Percentiles rank a stretch among this genome's conserved stretches.
Conservation (phyloP, 2,113 vertebrate genomes). For the Brienomyrus longianalis region DNA sequence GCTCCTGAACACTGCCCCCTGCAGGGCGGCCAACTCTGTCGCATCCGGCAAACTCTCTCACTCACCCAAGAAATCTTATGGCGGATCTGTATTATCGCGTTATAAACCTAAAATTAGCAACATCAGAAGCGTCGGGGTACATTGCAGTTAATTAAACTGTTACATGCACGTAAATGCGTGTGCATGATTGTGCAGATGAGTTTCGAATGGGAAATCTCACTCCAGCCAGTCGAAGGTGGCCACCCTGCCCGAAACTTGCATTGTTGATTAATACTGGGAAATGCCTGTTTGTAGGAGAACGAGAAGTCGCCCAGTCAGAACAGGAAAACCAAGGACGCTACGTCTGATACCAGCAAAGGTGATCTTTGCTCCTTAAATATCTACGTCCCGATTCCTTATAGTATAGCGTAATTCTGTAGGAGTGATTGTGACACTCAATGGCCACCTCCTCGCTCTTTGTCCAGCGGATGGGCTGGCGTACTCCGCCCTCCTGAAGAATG, state of each 20-base stretch:
- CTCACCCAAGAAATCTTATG: too few species aligned
- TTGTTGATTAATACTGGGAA: background rate
- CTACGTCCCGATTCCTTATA: background rate
- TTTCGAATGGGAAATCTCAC: too few species aligned
- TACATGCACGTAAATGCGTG: too few species aligned
- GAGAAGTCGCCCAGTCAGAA: conserved; percentile 97
- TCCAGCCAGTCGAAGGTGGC: too few species aligned
- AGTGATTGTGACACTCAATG: background rate
- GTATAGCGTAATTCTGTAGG: background rate
- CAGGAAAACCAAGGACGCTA: conserved; percentile 94
- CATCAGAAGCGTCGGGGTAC: too few species aligned
- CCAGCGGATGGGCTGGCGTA: conserved; percentile 85
- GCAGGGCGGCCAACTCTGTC: too few species aligned
- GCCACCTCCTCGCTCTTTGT: background rate
- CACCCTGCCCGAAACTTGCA: background rate
- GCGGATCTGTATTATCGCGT: too few species aligned
- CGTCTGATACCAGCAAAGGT: conserved; percentile 95
- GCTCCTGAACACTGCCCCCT: conserved; percentile 25
- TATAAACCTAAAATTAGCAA: too few species aligned
- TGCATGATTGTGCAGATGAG: too few species aligned
- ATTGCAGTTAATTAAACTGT: too few species aligned
- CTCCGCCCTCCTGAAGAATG: conserved; percentile 92
- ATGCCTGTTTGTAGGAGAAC: conserved; percentile 72
- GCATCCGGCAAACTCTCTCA: too few species aligned
- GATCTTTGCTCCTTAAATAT: background rate